These are phyloP conservation scores for Luscinia luscinia DNA, from an alignment of 2,797 vertebrate genomes.

Conservation along the genomic window DNA sequence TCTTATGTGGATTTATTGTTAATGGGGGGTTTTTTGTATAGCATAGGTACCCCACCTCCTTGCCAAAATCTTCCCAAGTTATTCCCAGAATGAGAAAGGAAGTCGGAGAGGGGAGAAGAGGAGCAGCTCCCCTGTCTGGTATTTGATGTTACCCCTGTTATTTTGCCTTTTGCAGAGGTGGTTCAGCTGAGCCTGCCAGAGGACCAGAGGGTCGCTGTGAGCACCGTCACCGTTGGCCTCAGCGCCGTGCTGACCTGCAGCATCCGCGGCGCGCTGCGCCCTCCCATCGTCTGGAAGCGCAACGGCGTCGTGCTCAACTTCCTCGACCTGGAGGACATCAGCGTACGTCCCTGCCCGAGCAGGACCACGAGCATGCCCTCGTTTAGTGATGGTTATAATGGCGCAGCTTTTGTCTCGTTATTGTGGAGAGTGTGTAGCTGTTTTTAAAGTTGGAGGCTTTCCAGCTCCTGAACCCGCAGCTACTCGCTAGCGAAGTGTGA, in stretches of 20 bases:
- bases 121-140: neutral
- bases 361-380: neutral
- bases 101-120: neutral
- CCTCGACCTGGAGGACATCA: constrained; percentile 94
- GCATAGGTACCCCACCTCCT: neutral
- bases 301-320: constrained; percentile 91
- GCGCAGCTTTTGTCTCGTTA: accelerated
- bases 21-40: neutral
- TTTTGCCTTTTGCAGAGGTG: constrained; percentile 83
- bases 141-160: neutral
- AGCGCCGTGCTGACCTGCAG: constrained; percentile 89
- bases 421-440: neutral
- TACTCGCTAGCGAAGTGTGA: too few species aligned
- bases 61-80: neutral
- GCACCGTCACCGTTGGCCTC: constrained; percentile 91
- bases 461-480: too few species aligned
- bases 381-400: neutral
- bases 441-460: too few species aligned
- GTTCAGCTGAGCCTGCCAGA: constrained; percentile 87
- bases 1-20: neutral
- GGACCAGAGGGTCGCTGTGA: constrained; percentile 84
- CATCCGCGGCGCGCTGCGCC: constrained; percentile 87
- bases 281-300: constrained; percentile 93
- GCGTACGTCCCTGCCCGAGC: constrained; percentile 78
- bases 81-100: neutral